These are phyloP conservation scores for Agrotis ipsilon DNA, from an alignment of 2,888 invertebrate species.

Conservation along the genomic window DNA sequence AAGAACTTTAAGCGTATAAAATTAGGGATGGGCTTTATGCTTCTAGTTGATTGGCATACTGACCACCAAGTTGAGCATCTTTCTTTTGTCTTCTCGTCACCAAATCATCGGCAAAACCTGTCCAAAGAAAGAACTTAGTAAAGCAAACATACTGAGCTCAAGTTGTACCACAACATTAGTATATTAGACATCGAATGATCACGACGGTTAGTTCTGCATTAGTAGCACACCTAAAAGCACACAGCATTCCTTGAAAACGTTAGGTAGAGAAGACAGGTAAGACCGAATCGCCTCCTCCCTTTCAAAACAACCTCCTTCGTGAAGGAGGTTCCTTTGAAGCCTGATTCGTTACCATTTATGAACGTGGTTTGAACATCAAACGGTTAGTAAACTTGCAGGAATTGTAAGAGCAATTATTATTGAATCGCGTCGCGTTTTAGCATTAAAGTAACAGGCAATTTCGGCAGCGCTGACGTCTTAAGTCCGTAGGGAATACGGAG, in stretches of 20 bases:
- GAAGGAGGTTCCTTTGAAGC: slow-evolving; percentile 45
- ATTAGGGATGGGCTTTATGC: slow-evolving; percentile 1
- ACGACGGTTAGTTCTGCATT: slow-evolving; percentile 81
- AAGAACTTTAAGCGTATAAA: background rate
- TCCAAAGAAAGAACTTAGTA: slow-evolving; percentile 59
- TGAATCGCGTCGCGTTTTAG: slow-evolving; percentile 34
- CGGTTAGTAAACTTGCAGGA: slow-evolving; percentile 49
- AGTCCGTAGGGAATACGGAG: slow-evolving; percentile 29
- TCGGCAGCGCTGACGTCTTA: slow-evolving; percentile 37
- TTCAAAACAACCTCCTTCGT: slow-evolving; percentile 39
- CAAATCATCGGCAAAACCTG: slow-evolving; percentile 90
- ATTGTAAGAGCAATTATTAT: slow-evolving; percentile 27
- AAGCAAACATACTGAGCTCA: slow-evolving; percentile 39
- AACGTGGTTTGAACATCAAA: slow-evolving; percentile 21
- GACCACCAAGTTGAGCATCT: slow-evolving; percentile 89
- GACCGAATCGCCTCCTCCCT: slow-evolving; percentile 74
- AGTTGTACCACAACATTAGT: slow-evolving; percentile 67
- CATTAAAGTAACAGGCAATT: slow-evolving; percentile 56
- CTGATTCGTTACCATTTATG: slow-evolving; percentile 41
- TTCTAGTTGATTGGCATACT: slow-evolving; percentile 58
- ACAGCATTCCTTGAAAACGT: slow-evolving; percentile 83
- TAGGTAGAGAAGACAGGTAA: slow-evolving; percentile 76
- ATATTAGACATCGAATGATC: slow-evolving; percentile 78
- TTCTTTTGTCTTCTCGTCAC: slow-evolving; percentile 90
- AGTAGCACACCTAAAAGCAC: slow-evolving; percentile 89